A percentile compares a stretch with the other conserved stretches of the same genome.
phyloP scores from a whole-genome alignment of 2,113 vertebrate species.

The Cinclus cinclus region DNA sequence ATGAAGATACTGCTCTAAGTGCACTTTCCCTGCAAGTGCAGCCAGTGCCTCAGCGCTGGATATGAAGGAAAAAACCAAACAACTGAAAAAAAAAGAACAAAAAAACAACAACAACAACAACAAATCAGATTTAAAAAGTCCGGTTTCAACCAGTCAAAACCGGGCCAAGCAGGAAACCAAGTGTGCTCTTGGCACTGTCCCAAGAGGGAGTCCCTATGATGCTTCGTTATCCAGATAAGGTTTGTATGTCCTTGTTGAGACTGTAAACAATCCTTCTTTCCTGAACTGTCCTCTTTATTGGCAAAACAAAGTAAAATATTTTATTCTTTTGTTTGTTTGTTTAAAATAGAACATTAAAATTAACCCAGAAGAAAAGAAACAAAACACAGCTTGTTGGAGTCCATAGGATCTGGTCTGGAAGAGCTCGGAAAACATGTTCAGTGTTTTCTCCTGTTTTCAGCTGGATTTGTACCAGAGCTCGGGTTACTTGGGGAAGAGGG shows the following conservation, averaged over 20 bases:
- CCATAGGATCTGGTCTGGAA: constrained; percentile 81
- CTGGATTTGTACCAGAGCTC: constrained; percentile 77
- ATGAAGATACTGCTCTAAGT: constrained; percentile 83
- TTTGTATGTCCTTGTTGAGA: constrained; percentile 84
- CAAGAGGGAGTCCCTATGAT: constrained; percentile 75
- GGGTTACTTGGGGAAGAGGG: constrained; percentile 70
- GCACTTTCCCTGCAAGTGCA: constrained; percentile 94
- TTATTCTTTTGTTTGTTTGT: constrained; percentile 67
- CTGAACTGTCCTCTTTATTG: constrained; percentile 81
- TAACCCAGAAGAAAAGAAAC: constrained; percentile 79
- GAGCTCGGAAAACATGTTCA: constrained; percentile 75
- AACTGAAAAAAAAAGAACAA: constrained; percentile 24
- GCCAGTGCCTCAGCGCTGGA: constrained; percentile 80
- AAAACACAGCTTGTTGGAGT: constrained; percentile 83
- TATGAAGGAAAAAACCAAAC: constrained; percentile 68
- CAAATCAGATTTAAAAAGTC: constrained; percentile 80
- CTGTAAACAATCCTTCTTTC: constrained; percentile 92
- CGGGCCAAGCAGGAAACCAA: constrained; percentile 70
- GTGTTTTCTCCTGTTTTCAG: constrained; percentile 77
- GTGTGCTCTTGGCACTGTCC: constrained; percentile 67
- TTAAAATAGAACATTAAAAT: constrained; percentile 81
- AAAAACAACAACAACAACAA: not conserved
- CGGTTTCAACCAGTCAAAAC: constrained; percentile 88
- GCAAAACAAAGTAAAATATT: constrained; percentile 79
- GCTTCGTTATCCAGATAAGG: constrained; percentile 70